Evolutionary conservation across 2,113 vertebrate species (phyloP).

Genomic region (Ginglymostoma cirratum): DNA sequence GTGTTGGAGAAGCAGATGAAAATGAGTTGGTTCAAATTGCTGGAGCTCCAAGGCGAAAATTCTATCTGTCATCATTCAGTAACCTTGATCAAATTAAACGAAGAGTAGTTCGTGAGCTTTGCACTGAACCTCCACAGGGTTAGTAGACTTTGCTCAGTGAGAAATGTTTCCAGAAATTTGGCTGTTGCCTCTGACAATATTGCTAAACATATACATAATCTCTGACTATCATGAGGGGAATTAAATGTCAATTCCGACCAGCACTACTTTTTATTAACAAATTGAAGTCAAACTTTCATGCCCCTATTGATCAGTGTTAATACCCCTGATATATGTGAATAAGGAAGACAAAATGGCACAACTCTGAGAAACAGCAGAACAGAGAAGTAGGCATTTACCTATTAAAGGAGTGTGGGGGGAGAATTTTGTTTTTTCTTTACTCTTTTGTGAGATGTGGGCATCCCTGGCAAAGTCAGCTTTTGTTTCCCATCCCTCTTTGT

Average conservation of each 20-base stretch:
- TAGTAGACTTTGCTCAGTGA: neutral
- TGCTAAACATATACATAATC: neutral
- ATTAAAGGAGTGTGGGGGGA: too few species aligned
- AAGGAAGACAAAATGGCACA: neutral
- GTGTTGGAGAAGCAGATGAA: slow-evolving; percentile 46
- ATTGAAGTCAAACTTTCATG: neutral
- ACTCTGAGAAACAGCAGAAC: neutral
- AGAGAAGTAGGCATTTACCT: neutral
- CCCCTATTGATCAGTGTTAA: neutral
- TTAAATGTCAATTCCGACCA: neutral
- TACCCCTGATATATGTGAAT: neutral
- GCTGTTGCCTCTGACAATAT: neutral
- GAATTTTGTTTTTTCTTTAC: too few species aligned
- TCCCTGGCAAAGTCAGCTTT: too few species aligned
- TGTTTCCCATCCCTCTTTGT: too few species aligned
- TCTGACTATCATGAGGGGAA: neutral
- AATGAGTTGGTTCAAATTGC: slow-evolving; percentile 52
- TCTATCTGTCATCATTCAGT: slow-evolving; percentile 43
- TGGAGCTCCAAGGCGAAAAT: slow-evolving; percentile 45
- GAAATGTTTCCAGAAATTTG: neutral
- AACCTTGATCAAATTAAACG: slow-evolving; percentile 49
- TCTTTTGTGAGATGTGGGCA: too few species aligned
- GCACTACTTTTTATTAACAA: neutral
- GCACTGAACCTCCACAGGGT: slow-evolving; percentile 30
- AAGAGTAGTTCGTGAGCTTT: slow-evolving; percentile 50